Conservation (phyloP, 2,797 vertebrate species). For the Hypotaenidia okinawae region DNA sequence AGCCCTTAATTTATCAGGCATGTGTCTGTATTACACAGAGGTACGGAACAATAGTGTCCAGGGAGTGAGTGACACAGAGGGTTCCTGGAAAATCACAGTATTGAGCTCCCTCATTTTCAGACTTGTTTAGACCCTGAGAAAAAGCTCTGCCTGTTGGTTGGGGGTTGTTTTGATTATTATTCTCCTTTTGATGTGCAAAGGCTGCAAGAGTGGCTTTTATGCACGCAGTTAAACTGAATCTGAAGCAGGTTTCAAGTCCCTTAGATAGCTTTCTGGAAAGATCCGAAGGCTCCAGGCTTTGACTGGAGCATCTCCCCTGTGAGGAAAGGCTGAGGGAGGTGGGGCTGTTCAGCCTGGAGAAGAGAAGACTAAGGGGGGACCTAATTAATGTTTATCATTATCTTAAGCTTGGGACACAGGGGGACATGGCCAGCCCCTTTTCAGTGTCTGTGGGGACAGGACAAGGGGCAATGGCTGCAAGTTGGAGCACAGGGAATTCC, state of each 20-base stretch:
- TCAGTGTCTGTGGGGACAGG: too few relatives aligned
- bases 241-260: background rate
- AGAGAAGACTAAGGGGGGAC: too few relatives aligned
- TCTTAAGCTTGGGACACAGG: too few relatives aligned
- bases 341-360: too few relatives aligned
- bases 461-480: too few relatives aligned
- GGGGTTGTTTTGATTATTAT: background rate
- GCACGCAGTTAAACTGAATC: background rate
- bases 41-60: background rate
- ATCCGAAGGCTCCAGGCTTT: background rate
- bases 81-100: background rate
- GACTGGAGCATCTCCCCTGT: background rate
- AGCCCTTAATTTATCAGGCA: background rate
- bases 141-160: background rate
- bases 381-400: too few relatives aligned
- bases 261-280: background rate
- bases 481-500: too few relatives aligned
- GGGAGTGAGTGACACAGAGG: background rate
- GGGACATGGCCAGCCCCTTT: too few relatives aligned
- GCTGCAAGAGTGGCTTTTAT: background rate
- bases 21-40: background rate
- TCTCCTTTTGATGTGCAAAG: background rate
- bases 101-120: background rate
- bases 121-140: background rate
- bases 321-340: too few relatives aligned